Conservation (phyloP, 2,888 invertebrate species). For the Lapara coniferarum region DNA sequence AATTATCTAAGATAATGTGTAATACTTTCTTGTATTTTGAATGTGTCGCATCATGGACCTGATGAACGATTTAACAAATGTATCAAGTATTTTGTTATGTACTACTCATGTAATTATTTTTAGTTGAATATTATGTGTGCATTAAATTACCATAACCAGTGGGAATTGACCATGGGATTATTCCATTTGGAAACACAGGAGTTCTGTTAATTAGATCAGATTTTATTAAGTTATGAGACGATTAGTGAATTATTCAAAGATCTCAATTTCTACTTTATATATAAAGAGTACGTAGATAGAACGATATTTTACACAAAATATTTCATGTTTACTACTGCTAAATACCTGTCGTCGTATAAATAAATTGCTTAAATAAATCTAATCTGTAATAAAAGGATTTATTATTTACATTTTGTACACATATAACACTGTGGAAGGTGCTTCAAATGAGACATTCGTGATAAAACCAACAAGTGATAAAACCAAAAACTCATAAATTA, state of each 20-base stretch:
- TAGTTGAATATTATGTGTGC: neutral
- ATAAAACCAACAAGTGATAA: slow-evolving; percentile 28
- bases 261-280: neutral
- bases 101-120: too few species aligned
- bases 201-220: slow-evolving; percentile 8
- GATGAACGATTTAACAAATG: too few species aligned
- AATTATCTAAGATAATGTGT: too few species aligned
- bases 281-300: neutral
- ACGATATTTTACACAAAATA: neutral
- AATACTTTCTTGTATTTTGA: too few species aligned
- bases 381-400: neutral
- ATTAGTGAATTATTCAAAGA: slow-evolving; percentile 2
- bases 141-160: neutral
- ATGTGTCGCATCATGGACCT: too few species aligned
- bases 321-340: neutral
- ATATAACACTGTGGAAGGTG: neutral
- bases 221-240: neutral
- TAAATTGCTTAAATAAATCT: neutral
- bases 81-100: neutral
- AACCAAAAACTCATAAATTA: slow-evolving; percentile 39
- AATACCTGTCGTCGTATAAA: neutral
- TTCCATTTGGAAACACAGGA: neutral
- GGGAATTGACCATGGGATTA: neutral
- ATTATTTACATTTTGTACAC: slow-evolving; percentile 13
- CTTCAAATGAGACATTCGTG: neutral